A percentile compares a stretch with the other conserved stretches of the same genome.
Evolutionary conservation across 2,888 invertebrate species (phyloP).

Genomic region (Teleogryllus oceanicus): DNA sequence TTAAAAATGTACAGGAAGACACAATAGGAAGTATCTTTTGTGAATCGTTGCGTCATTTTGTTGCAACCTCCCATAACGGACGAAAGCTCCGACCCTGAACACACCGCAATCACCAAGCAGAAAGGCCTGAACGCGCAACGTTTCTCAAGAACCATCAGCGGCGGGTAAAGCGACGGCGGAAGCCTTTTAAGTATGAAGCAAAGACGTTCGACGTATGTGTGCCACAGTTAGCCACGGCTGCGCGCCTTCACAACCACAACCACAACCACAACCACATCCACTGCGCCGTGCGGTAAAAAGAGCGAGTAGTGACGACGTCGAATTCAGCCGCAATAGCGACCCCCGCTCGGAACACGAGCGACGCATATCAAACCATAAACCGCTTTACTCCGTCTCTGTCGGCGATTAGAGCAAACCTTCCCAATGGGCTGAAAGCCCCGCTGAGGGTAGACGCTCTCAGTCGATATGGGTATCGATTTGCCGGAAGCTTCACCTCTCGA

Average conservation of each 20-base stretch:
- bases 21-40: no score
- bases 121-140: neutral
- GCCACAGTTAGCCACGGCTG: neutral
- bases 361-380: constrained; percentile 18
- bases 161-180: neutral
- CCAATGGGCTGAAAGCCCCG: constrained; percentile 9
- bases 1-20: no score
- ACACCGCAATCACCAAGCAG: neutral
- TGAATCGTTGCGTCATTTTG: no score
- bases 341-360: constrained; percentile 1
- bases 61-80: neutral
- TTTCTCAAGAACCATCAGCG: neutral
- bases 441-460: neutral
- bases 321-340: neutral
- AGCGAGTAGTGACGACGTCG: neutral
- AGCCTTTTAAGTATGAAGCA: neutral
- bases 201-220: neutral
- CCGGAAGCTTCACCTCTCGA: neutral
- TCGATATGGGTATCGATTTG: neutral
- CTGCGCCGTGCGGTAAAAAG: neutral
- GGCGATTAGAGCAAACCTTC: constrained; percentile 18
- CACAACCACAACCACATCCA: neutral
- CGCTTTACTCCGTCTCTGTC: constrained; percentile 18
- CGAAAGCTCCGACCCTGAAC: neutral
- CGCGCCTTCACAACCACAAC: neutral